Evolutionary conservation across 2,888 invertebrate species (phyloP), one percentile per base, ranked within the genome.

Genomic region (Mallateleia sp.): DNA sequence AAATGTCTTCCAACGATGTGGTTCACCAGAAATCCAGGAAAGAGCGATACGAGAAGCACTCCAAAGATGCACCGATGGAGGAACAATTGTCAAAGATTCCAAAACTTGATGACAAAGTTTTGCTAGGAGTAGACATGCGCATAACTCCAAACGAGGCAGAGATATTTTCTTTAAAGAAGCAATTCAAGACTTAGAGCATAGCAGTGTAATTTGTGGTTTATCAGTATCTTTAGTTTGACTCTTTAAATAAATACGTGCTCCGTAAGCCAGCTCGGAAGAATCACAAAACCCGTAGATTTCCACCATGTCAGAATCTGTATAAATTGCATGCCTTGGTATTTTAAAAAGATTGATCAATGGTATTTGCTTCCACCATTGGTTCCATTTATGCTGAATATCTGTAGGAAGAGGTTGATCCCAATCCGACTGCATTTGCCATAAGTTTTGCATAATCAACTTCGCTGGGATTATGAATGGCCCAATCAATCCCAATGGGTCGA

Each of bases 11-110:
- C 64, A 74, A 34, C 22, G 34, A 14, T 22, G 32, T 7, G 42
- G 18, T 11, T 28, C 28, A 50, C 32, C 47, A 3, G 24, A 20
- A 20, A 74, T 74, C 60, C 47, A 74, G 3, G 24, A 34, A 9
- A 90, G 52, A 0, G 86, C 77, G 1, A 92, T 88, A 18, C 66
- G 80, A 0, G 90, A 92, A 38, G 92, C 91, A 2, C 89, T 56
- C 89, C 91, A 92, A 24, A 64, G 45, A 47, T 64, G 25, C 5
- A 38, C 34, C 42, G 24, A 20, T 2, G 18, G 11, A 2, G 32
- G 0, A 11, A 6, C 2, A 2, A 74, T n/a, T 9, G 58, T 24
- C 15, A 64, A 18, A 22, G 47, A 66, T 22, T 32, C 50, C 14
- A 22, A 45, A 20, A 64, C 56, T 34, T 42, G 24, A 15, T 15